Base-by-base conservation (phyloP, 2,113 vertebrate genomes). In the Scopus umbretta region DNA sequence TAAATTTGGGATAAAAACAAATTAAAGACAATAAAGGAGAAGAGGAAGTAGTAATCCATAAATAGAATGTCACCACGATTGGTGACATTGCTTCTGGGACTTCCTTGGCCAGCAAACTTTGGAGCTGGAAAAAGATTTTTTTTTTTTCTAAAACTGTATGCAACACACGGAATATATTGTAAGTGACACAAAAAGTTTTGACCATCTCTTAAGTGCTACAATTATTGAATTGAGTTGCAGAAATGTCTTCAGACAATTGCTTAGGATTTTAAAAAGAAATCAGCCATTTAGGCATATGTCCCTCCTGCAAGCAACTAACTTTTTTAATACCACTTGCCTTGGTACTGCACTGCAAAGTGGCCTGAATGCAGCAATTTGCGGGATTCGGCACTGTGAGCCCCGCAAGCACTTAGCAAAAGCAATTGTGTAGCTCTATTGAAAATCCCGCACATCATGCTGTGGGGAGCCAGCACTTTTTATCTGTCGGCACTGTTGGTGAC, bases 351-450 rank as follows among this genome's bases (percentile, higher is more conserved):
- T 92, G 93, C 95, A 86, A 76, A 97, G 93, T 80, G 96, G 87
- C 71, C 91, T 88, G 94, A 95, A 96, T 83, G 93, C 87, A 68
- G 95, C 96, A 95, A 92, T 95, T 95, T 95, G 97, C 50, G 94
- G 96, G 95, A 92, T 95, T 90, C 83, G 95, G 92, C 95, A 70
- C 89, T 43, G 86, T 6, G 91, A 95, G 93, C 82, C 92, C 86
- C 79, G 75, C 95, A 94, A 97, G 97, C 97, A 96, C 97, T 97
- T 92, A 97, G 97, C 90, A 92, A 93, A 97, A 95, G 97, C 96
- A 96, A 94, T 97, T 94, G 84, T 96, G 94, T 79, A 89, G 96
- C 91, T 96, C 95, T 87, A 87, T 95, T 97, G 97, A 97, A 96
- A 96, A 96, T 90, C 96, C 95, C 82, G 34, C 96, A 53, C 92